These are phyloP conservation scores for Callyntrura guangdongensis DNA, from an alignment of 2,888 invertebrate genomes.

Conservation along the genomic window DNA sequence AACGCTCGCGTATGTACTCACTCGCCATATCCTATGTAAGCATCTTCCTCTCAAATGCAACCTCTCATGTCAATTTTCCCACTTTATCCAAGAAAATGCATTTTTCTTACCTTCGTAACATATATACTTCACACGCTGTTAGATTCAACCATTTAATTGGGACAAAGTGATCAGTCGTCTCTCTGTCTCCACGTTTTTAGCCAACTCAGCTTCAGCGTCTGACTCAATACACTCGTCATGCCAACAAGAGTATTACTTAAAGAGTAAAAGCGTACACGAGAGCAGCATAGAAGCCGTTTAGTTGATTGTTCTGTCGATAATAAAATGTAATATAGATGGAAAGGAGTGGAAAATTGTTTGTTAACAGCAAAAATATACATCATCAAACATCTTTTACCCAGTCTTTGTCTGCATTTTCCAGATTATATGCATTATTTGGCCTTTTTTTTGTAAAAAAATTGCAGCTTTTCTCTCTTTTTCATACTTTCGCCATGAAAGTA, in stretches of 20 bases:
- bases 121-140: constrained; percentile 74
- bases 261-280: background rate
- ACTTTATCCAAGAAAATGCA: constrained; percentile 73
- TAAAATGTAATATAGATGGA: background rate
- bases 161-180: constrained; percentile 49
- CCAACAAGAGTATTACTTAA: background rate
- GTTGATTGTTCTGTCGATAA: constrained; percentile 60
- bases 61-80: constrained; percentile 64
- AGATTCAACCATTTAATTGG: constrained; percentile 73
- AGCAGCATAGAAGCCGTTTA: constrained; percentile 6
- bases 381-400: background rate
- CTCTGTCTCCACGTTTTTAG: constrained; percentile 43
- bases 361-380: background rate
- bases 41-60: constrained; percentile 13
- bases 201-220: constrained; percentile 46
- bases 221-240: background rate
- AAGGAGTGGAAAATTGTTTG: constrained; percentile 61
- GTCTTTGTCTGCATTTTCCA: constrained; percentile 17
- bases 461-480: constrained; percentile 33
- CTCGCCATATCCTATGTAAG: background rate
- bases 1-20: background rate
- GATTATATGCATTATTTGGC: background rate
- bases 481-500: background rate
- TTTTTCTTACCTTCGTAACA: constrained; percentile 72
- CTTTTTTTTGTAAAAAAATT: background rate